Conservation (phyloP, 2,888 invertebrate genomes). For the Andrena bicolor region DNA sequence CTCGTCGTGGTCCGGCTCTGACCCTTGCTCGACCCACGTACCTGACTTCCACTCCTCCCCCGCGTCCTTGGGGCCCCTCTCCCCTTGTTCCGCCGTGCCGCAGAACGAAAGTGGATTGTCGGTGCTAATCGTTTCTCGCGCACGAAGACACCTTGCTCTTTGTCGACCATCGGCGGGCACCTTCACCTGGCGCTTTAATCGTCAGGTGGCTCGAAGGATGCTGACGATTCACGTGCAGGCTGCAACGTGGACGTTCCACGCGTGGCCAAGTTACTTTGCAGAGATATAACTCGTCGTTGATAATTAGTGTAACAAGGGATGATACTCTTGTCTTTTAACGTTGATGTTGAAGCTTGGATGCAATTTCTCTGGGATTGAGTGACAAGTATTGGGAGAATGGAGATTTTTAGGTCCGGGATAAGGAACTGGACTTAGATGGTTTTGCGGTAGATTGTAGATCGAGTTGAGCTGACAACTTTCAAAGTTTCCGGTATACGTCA, state of each 20-base stretch:
- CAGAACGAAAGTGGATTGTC: constrained; percentile 56
- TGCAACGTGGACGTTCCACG: not conserved
- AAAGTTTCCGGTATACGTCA: too few species aligned
- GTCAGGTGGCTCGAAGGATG: not conserved
- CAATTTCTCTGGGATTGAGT: too few species aligned
- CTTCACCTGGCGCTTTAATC: constrained; percentile 31
- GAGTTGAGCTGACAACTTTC: too few species aligned
- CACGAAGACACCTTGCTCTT: constrained; percentile 57
- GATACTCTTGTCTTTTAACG: too few species aligned
- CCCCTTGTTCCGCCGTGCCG: constrained; percentile 31
- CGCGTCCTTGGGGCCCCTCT: constrained; percentile 39
- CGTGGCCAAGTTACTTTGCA: not conserved
- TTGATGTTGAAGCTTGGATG: too few species aligned
- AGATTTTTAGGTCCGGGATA: too few species aligned
- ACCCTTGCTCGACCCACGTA: constrained; percentile 78
- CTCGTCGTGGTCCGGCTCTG: constrained; percentile 76
- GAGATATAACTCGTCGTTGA: not conserved
- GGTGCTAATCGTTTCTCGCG: constrained; percentile 67
- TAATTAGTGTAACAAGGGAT: too few species aligned
- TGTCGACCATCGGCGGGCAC: constrained; percentile 26
- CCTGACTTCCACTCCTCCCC: constrained; percentile 74
- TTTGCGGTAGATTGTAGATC: too few species aligned
- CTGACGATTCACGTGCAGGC: not conserved
- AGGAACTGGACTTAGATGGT: too few species aligned
- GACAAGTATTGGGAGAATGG: too few species aligned